Evolutionary conservation across 2,113 vertebrate genomes (phyloP).

Genomic region (Neogale vison): DNA sequence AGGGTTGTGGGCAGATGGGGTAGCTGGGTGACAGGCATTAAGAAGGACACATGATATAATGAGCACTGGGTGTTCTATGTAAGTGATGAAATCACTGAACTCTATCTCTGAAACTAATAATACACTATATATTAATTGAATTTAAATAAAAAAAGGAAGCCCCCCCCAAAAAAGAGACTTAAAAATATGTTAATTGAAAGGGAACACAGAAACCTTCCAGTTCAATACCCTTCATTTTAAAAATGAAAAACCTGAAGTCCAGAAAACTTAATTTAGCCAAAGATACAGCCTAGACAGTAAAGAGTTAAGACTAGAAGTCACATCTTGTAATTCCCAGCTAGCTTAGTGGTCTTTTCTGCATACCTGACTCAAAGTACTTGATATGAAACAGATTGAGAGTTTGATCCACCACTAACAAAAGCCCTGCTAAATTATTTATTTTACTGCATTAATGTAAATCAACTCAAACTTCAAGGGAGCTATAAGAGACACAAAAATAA

Average conservation of each 20-base stretch:
- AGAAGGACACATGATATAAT: no score
- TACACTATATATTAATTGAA: no score
- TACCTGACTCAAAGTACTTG: neutral
- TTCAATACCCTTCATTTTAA: neutral
- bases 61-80: no score
- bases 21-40: no score
- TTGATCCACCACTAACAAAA: neutral
- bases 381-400: neutral
- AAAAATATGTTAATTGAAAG: conserved; percentile 36
- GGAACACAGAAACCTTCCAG: neutral
- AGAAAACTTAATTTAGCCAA: conserved; percentile 24
- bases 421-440: neutral
- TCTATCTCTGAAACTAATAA: no score
- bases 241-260: neutral
- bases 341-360: neutral
- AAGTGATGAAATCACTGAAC: no score
- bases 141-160: no score
- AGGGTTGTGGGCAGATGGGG: no score
- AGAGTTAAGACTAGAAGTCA: neutral
- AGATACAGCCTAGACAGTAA: neutral
- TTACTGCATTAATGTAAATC: neutral
- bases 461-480: neutral
- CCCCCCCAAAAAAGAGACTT: neutral
- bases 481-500: conserved; percentile 13
- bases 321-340: neutral